Evolutionary conservation across 2,113 vertebrate species (phyloP).

Genomic region (Nannobrachium achirus): DNA sequence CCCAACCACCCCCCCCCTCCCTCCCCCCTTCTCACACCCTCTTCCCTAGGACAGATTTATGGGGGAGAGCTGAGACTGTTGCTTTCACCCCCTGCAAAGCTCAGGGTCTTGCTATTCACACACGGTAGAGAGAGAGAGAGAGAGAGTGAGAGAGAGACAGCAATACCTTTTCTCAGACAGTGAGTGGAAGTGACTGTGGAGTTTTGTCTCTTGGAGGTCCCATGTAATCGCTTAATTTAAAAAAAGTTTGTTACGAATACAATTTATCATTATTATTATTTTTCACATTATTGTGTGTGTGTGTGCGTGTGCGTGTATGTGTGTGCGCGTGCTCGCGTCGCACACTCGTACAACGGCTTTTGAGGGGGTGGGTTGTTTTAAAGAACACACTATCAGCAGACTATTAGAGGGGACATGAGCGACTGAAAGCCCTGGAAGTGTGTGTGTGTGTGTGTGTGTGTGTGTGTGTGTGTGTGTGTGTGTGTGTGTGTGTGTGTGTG

Average conservation of each 20-base stretch:
- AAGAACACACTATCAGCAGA: conserved; percentile 58
- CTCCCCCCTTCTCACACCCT: neutral
- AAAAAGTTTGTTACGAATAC: too few species aligned
- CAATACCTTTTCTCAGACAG: conserved; percentile 30
- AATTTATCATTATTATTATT: too few species aligned
- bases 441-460: neutral
- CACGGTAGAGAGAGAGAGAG: conserved; percentile 11
- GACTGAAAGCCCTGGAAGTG: neutral
- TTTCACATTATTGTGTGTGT: neutral
- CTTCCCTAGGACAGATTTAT: conserved; percentile 55
- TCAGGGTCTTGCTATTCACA: conserved; percentile 26
- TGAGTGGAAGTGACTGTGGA: conserved; percentile 30
- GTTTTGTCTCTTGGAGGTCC: too few species aligned
- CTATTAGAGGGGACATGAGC: conserved; percentile 44
- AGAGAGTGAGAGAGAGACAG: conserved; percentile 14
- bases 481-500: conserved; percentile 1
- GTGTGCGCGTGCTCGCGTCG: conserved; percentile 49
- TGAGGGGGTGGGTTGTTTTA: conserved; percentile 17
- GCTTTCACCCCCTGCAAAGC: conserved; percentile 22
- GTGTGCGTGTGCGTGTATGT: conserved; percentile 45
- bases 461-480: conserved; percentile 8
- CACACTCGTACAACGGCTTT: too few species aligned
- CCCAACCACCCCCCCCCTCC: neutral
- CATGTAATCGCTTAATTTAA: too few species aligned
- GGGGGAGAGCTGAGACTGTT: conserved; percentile 34